Percentiles rank a stretch among this genome's conserved stretches.
phyloP scores from a whole-genome alignment of 1,140 invertebrate species.

The Lethrus apterus region DNA sequence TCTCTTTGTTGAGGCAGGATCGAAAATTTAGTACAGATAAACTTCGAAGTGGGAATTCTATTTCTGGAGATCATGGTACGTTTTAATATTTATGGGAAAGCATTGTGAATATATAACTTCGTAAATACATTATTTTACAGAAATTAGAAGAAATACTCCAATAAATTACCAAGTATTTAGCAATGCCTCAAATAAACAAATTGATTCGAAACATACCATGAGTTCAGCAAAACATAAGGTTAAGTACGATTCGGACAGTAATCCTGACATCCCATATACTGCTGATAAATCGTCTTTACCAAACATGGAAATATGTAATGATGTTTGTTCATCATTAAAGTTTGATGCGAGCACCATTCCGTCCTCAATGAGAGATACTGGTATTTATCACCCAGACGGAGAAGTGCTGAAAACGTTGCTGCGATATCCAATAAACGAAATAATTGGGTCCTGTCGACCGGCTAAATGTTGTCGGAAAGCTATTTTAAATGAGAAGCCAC shows the following conservation, averaged over 20 bases:
- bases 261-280: background rate
- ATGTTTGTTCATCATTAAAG: constrained; percentile 28
- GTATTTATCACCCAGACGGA: constrained; percentile 22
- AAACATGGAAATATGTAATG: constrained; percentile 5
- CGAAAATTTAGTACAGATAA: background rate
- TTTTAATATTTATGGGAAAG: background rate
- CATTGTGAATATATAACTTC: no score
- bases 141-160: no score
- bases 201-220: no score
- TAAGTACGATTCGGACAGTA: no score
- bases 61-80: background rate
- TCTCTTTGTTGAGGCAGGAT: background rate
- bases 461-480: constrained; percentile 33
- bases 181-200: no score
- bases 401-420: constrained; percentile 8
- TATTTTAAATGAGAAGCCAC: constrained; percentile 27
- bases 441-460: constrained; percentile 26
- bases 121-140: no score
- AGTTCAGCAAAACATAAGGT: no score
- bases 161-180: no score
- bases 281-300: constrained; percentile 3
- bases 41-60: background rate
- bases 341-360: constrained; percentile 24
- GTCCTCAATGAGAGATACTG: constrained; percentile 16
- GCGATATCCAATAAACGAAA: constrained; percentile 13